These are phyloP conservation scores for Octonoba sinensis DNA, from an alignment of 2,888 invertebrate species.

Conservation along the genomic window DNA sequence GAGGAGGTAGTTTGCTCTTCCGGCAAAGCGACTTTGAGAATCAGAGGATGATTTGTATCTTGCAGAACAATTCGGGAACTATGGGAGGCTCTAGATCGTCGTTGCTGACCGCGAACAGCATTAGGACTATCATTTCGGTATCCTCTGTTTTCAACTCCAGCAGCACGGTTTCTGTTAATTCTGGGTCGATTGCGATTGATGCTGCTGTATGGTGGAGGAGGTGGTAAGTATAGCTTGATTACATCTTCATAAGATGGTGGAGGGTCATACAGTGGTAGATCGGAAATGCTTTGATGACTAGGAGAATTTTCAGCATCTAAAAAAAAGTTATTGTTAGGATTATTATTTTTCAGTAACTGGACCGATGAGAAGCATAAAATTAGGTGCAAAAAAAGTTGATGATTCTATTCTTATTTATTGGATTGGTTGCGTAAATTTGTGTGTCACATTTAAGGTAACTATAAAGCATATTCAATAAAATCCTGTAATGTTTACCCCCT, in stretches of 20 bases:
- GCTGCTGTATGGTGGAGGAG: slow-evolving; percentile 63
- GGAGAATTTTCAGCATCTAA: slow-evolving; percentile 56
- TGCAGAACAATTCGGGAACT: slow-evolving; percentile 14
- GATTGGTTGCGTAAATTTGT: background rate
- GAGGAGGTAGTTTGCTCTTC: slow-evolving; percentile 17
- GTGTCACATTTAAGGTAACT: too few species aligned
- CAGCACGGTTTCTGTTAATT: slow-evolving; percentile 18
- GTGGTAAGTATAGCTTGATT: slow-evolving; percentile 69
- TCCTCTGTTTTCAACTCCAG: slow-evolving; percentile 46
- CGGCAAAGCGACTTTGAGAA: slow-evolving; percentile 41
- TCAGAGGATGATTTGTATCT: slow-evolving; percentile 25
- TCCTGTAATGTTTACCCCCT: too few species aligned
- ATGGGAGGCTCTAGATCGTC: slow-evolving; percentile 20
- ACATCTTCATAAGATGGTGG: slow-evolving; percentile 81
- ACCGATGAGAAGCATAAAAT: too few species aligned
- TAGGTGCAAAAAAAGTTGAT: background rate
- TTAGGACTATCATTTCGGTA: slow-evolving; percentile 51
- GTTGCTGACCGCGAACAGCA: slow-evolving; percentile 15
- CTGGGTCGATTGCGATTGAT: slow-evolving; percentile 29
- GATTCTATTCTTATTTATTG: background rate
- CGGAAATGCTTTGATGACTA: slow-evolving; percentile 75
- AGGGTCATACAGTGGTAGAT: slow-evolving; percentile 80
- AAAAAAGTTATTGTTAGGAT: slow-evolving; percentile 6
- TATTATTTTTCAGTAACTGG: too few species aligned
- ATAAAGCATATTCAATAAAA: too few species aligned